phyloP scores from a whole-genome alignment of 2,797 vertebrate genomes.

The Gymnothorax reevesii region DNA sequence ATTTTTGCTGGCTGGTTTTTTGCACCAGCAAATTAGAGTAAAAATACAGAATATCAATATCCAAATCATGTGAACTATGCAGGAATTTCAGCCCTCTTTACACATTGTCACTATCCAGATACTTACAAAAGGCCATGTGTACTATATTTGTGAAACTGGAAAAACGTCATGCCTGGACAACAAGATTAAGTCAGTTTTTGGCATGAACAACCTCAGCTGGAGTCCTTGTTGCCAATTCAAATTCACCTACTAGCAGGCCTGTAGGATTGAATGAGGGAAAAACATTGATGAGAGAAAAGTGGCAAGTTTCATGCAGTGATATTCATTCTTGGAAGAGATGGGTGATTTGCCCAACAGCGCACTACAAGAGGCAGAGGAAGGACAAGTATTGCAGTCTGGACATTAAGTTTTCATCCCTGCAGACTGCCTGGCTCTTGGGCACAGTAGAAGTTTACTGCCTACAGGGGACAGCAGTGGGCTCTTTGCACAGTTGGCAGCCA shows the following conservation, averaged over 20 bases:
- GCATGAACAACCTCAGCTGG: constrained; percentile 58
- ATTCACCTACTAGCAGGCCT: constrained; percentile 30
- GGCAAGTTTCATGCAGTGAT: constrained; percentile 43
- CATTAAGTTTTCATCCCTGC: constrained; percentile 47
- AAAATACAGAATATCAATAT: too few relatives aligned
- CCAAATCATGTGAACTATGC: too few relatives aligned
- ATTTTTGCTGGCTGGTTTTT: too few relatives aligned
- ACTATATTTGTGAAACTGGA: constrained; percentile 46
- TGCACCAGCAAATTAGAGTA: too few relatives aligned
- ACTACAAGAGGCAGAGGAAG: constrained; percentile 21
- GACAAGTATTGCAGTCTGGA: constrained; percentile 41
- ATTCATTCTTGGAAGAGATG: neutral
- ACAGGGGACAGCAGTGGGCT: constrained; percentile 72
- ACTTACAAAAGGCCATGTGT: neutral
- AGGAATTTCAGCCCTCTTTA: too few relatives aligned
- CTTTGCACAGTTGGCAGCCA: constrained; percentile 60
- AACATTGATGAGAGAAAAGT: constrained; percentile 43
- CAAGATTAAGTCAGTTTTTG: constrained; percentile 67
- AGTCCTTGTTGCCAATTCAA: constrained; percentile 42
- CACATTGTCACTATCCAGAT: too few relatives aligned
- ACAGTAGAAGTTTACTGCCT: constrained; percentile 62
- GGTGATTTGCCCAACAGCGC: constrained; percentile 25
- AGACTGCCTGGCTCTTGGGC: constrained; percentile 60
- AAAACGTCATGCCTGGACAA: constrained; percentile 53
- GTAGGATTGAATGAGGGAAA: constrained; percentile 41